Percentiles rank a stretch among this genome's conserved stretches.
phyloP scores from a whole-genome alignment of 2,888 invertebrate species.

The Campoplex nolae region DNA sequence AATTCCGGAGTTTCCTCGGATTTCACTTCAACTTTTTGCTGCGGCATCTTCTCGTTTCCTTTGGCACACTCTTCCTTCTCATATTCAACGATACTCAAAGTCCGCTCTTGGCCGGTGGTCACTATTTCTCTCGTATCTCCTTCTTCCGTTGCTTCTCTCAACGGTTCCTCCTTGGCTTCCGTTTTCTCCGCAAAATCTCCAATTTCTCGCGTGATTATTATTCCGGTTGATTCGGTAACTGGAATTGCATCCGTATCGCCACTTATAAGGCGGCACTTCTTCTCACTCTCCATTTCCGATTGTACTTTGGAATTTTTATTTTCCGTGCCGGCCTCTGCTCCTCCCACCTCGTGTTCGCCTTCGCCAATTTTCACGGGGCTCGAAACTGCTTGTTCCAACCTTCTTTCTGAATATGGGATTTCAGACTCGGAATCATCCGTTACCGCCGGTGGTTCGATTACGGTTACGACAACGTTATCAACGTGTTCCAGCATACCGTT shows the following conservation, averaged over 20 bases:
- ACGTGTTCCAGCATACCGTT: constrained; percentile 49
- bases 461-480: constrained; percentile 83
- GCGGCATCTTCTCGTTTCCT: constrained; percentile 49
- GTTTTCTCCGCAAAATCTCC: constrained; percentile 39
- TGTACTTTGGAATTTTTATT: not conserved
- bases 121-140: not conserved
- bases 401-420: constrained; percentile 1
- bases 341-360: constrained; percentile 58
- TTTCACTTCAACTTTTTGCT: constrained; percentile 41
- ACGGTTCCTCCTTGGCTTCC: constrained; percentile 45
- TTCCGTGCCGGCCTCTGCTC: not conserved
- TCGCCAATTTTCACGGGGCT: constrained; percentile 38
- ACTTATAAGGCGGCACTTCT: constrained; percentile 46
- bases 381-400: not conserved
- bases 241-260: constrained; percentile 64
- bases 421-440: constrained; percentile 69
- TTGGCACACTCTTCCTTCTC: constrained; percentile 66
- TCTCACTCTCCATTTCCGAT: constrained; percentile 38
- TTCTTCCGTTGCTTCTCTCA: not conserved
- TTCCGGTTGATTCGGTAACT: constrained; percentile 56
- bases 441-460: constrained; percentile 79
- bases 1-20: constrained; percentile 39
- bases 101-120: constrained; percentile 19
- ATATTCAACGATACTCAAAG: constrained; percentile 41
- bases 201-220: not conserved